Evolutionary conservation across 2,888 invertebrate genomes (phyloP), one percentile per base, ranked within the genome.

Genomic region (Tipula vernalis): DNA sequence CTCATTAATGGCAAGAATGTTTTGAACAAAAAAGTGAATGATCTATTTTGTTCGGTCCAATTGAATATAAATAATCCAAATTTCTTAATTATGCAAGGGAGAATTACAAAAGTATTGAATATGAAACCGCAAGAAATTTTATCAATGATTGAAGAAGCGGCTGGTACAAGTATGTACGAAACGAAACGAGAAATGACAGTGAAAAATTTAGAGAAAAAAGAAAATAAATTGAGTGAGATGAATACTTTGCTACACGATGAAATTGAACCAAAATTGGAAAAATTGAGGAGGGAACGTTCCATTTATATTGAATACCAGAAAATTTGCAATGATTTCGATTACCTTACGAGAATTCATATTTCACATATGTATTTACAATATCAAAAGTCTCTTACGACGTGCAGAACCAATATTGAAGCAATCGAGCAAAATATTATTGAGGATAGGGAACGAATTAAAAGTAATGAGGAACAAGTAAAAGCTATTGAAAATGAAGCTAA

Each of bases 41-140:
- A 99, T 91, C 93, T 99, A 90, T 99, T 99, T 92, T 97, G 98
- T 89, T 98, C 98, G 0, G 96, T 99, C 5, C 98, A 99, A 90
- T 93, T 99, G 57, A 99, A 99, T 90, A 98, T 99, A 1, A 99
- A 99, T 92, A 99, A 99, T 92, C 99, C 99, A 0, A 99, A 99
- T 91, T 99, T 99, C 92, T 94, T 99, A 47, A 99, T 99, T 90
- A 99, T 99, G 99, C 99, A 99, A 93, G 99, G 99, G 0, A 94
- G 98, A 88, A 98, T 99, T 88, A 99, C 99, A 0, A 99, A 99
- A 93, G 99, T 99, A 2, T 93, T 99, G 39, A 99, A 98, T 91
- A 99, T 99, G 99, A 99, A 99, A 90, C 98, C 99, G 0, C 94
- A 95, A 84, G 99, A 99, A 94, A 97, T 98, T 89, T 92, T 98